A percentile compares a stretch with the other conserved stretches of the same genome.
These are phyloP conservation scores for Platyscapa corneri DNA, from an alignment of 1,140 invertebrate species.

Conservation along the genomic window DNA sequence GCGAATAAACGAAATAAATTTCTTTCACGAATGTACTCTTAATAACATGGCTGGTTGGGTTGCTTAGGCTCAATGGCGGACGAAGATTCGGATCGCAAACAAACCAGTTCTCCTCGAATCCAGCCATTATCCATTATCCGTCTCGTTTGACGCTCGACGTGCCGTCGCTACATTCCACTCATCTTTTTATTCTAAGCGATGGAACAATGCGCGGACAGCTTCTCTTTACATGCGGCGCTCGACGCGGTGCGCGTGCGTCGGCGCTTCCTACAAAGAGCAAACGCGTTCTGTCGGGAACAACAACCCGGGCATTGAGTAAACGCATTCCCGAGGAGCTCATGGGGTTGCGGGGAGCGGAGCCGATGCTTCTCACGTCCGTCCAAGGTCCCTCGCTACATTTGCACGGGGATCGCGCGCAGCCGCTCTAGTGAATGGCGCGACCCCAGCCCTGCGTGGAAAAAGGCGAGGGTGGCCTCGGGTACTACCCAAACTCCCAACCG, in stretches of 20 bases:
- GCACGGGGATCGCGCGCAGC: neutral
- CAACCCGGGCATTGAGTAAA: neutral
- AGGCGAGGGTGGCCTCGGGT: neutral
- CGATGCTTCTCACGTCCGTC: neutral
- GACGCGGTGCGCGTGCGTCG: too few relatives aligned
- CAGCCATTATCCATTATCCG: slow-evolving; percentile 37
- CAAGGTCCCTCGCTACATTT: neutral
- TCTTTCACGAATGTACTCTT: slow-evolving; percentile 1
- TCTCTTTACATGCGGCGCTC: neutral
- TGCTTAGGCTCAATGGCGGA: neutral
- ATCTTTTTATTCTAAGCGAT: slow-evolving; percentile 22
- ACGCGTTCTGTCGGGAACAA: neutral
- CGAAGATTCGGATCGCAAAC: slow-evolving; percentile 28
- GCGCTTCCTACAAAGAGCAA: neutral
- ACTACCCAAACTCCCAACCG: too few relatives aligned
- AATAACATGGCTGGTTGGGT: neutral
- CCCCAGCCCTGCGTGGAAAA: neutral
- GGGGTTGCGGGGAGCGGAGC: neutral
- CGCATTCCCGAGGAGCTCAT: neutral
- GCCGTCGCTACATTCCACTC: neutral
- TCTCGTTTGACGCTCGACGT: slow-evolving; percentile 31
- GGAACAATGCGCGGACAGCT: neutral
- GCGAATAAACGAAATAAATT: slow-evolving; percentile 30
- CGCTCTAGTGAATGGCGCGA: slow-evolving; percentile 13
- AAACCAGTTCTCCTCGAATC: slow-evolving; percentile 32